These are phyloP conservation scores for Heliconius cydno DNA, from an alignment of 2,888 invertebrate genomes.

Conservation along the genomic window DNA sequence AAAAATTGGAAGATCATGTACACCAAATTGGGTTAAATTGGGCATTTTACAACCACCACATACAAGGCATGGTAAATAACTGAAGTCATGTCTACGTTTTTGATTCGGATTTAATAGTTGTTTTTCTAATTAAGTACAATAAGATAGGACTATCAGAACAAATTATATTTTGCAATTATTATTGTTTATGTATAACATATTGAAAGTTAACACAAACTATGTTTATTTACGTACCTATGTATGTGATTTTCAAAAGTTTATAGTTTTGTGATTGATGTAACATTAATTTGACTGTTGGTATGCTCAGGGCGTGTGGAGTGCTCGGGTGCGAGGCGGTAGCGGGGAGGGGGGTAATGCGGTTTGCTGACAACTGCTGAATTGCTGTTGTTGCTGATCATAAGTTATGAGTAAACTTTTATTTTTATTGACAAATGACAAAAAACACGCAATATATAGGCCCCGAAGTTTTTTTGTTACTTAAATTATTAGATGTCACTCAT, in stretches of 20 bases:
- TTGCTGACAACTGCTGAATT: constrained; percentile 82
- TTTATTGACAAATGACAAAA: constrained; percentile 56
- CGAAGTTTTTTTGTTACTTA: constrained; percentile 19
- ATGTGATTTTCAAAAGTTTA: constrained; percentile 16
- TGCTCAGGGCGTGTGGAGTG: constrained; percentile 80
- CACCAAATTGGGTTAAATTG: constrained; percentile 73
- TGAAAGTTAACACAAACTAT: constrained; percentile 11
- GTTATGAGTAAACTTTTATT: constrained; percentile 82
- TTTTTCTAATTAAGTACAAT: constrained; percentile 31
- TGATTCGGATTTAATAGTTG: constrained; percentile 24
- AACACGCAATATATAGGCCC: constrained; percentile 40
- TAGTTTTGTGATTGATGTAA: constrained; percentile 30
- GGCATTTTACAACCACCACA: constrained; percentile 69
- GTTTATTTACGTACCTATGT: constrained; percentile 3
- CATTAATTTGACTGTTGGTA: constrained; percentile 79
- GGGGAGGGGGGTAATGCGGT: constrained; percentile 78
- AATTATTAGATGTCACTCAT: constrained; percentile 2
- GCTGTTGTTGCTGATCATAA: constrained; percentile 81
- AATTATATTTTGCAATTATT: constrained; percentile 32
- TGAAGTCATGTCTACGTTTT: constrained; percentile 40
- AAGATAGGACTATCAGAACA: constrained; percentile 36
- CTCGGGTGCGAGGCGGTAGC: constrained; percentile 78
- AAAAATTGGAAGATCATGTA: constrained; percentile 66
- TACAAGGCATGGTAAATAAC: constrained; percentile 67
- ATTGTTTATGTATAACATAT: constrained; percentile 49